Evolutionary conservation across 2,113 vertebrate species (phyloP), one percentile per base, ranked within the genome.

Genomic region (Galeopterus variegatus): DNA sequence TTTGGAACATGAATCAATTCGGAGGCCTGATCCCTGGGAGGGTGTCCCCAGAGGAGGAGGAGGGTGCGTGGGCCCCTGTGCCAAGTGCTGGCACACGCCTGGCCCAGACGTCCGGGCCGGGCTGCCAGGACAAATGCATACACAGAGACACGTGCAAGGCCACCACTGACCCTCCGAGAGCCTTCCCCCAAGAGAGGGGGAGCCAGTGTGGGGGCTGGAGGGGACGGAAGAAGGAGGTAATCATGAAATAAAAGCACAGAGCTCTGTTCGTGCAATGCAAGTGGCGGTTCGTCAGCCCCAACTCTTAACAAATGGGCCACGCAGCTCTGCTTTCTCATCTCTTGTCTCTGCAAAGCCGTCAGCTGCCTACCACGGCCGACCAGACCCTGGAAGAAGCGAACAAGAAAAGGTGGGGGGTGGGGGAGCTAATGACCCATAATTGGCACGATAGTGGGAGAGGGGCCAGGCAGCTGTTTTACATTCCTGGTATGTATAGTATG

Each of bases 401-500:
- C 97, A 98, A 98, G 98, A 98, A 98, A 98, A 97, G 95, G 95
- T 50, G 88, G 95, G 83, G 94, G 95, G 95, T 91, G 85, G 82
- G n/a, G 50, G 48, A 96, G 96, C 98, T 99, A 99, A 99, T 99
- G 98, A 98, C 97, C 98, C 98, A 98, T 99, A 99, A 99, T 99
- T 99, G 98, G 98, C 99, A 97, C 98, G 98, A 98, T 98, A 98
- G 98, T 98, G 98, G 98, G 98, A 98, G 98, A 98, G 98, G 98
- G 98, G 98, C 98, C 98, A 97, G 98, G 98, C 99, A 98, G 98
- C 99, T 98, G 98, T 98, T 99, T 99, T 98, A 98, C 99, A 99
- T 99, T 99, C 99, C 98, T 98, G 98, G 98, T 98, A 98, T 99
- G 99, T 99, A 99, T 99, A 99, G 98, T 99, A 99, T 99, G 99